These are phyloP conservation scores for Phalacrocorax brasilianus DNA, from an alignment of 2,113 vertebrate genomes.

Conservation along the genomic window DNA sequence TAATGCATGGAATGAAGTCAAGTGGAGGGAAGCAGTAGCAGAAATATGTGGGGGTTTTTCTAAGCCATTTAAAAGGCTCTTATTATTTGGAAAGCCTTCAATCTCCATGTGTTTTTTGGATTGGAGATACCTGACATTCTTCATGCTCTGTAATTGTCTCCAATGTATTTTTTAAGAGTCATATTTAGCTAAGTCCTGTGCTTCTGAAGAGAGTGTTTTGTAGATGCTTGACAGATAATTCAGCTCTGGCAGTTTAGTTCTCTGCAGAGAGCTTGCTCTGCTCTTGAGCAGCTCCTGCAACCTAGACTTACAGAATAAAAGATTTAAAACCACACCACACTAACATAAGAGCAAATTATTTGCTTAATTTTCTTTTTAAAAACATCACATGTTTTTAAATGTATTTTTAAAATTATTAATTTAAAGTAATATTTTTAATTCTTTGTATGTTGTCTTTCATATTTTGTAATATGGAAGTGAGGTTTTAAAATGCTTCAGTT, in stretches of 20 bases:
- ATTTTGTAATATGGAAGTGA: background rate
- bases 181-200: background rate
- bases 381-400: background rate
- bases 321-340: background rate
- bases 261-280: background rate
- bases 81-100: background rate
- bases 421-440: background rate
- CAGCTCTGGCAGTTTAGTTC: background rate
- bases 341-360: too few relatives aligned
- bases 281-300: background rate
- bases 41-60: background rate
- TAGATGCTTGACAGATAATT: background rate
- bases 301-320: background rate
- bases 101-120: accelerated
- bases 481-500: background rate
- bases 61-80: background rate
- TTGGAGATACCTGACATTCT: background rate
- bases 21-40: background rate
- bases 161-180: background rate
- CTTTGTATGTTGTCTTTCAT: background rate
- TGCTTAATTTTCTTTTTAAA: too few relatives aligned
- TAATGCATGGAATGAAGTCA: background rate
- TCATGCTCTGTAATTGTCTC: background rate
- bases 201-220: background rate
- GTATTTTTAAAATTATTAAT: background rate